These are phyloP conservation scores for Colaptes auratus DNA, from an alignment of 2,113 vertebrate genomes.

Conservation along the genomic window DNA sequence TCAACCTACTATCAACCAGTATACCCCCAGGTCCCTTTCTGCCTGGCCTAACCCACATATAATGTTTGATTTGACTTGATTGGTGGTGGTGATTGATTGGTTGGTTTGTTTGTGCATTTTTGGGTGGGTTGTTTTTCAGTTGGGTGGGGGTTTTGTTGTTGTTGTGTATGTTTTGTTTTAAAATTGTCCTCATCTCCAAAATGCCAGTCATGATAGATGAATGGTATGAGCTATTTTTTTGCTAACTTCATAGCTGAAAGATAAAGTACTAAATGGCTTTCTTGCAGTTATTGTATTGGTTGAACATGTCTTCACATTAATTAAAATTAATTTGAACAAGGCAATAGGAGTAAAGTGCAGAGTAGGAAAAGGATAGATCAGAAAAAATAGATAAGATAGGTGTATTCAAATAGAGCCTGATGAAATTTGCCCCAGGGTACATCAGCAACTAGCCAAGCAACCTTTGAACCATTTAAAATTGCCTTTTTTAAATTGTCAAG, in stretches of 20 bases:
- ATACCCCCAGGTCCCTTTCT: too few species aligned
- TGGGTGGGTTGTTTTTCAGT: not conserved
- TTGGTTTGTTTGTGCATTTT: too few species aligned
- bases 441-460: conserved; percentile 54
- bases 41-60: not conserved
- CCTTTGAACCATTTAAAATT: conserved; percentile 69
- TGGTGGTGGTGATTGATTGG: too few species aligned
- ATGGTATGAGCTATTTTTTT: not conserved
- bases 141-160: too few species aligned
- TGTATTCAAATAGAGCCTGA: conserved; percentile 60
- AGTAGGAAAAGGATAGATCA: conserved; percentile 51
- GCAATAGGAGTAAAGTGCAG: conserved; percentile 51
- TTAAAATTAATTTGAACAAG: conserved; percentile 55
- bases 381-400: conserved; percentile 59
- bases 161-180: not conserved
- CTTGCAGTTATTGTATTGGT: conserved; percentile 14
- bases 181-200: not conserved
- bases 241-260: not conserved
- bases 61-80: not conserved
- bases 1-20: too few species aligned
- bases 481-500: conserved; percentile 46
- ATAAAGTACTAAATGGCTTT: not conserved
- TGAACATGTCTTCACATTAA: conserved; percentile 26
- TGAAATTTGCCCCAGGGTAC: conserved; percentile 68
- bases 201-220: not conserved